Evolutionary conservation across 2,113 vertebrate species (phyloP).

Genomic region (Boulengeromyrus knoepffleri): DNA sequence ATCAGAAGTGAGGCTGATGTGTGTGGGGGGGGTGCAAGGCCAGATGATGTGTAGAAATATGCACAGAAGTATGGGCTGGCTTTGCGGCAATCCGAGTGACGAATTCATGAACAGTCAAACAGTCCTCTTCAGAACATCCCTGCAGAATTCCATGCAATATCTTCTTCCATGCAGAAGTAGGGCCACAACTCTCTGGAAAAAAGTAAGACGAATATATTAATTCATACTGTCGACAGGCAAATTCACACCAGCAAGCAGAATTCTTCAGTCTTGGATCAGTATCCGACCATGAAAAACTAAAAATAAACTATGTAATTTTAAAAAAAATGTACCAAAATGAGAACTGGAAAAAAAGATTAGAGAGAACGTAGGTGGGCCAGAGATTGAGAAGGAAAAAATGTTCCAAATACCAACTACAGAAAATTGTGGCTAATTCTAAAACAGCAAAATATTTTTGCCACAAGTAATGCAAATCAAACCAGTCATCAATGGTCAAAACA

Average conservation of each 20-base stretch:
- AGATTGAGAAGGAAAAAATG: neutral
- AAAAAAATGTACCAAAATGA: neutral
- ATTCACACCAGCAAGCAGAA: neutral
- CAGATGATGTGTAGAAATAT: slow-evolving; percentile 9
- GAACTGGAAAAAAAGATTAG: neutral
- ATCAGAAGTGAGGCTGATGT: slow-evolving; percentile 42
- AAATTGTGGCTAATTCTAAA: neutral
- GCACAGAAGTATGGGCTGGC: slow-evolving; percentile 17
- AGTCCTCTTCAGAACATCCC: slow-evolving; percentile 38
- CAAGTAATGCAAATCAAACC: neutral
- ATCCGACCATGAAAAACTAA: neutral
- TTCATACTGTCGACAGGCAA: neutral
- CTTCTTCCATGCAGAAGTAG: neutral
- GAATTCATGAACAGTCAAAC: slow-evolving; percentile 21
- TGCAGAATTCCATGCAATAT: slow-evolving; percentile 27
- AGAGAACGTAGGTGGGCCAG: neutral
- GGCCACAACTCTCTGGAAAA: slow-evolving; percentile 2
- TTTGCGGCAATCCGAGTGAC: slow-evolving; percentile 20
- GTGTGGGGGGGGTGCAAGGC: slow-evolving; percentile 16
- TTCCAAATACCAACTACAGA: neutral
- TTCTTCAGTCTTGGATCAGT: neutral
- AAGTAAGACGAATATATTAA: neutral
- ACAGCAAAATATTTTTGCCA: neutral
- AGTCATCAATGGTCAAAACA: neutral
- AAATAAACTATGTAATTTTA: neutral